phyloP scores from a whole-genome alignment of 2,797 vertebrate species.

The Tenualosa thibaudeaui region DNA sequence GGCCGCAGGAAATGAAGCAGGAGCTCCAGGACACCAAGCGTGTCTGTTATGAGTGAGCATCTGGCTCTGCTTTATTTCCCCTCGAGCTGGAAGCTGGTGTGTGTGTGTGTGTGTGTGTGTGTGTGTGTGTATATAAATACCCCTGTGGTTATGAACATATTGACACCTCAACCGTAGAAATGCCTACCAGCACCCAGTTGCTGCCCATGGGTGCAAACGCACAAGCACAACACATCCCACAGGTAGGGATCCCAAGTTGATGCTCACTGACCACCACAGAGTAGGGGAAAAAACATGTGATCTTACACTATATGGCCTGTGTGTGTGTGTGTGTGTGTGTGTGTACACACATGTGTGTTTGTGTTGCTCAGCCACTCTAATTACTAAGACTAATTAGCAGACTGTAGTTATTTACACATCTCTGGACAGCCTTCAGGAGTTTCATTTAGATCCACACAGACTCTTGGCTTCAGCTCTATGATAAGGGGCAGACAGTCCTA shows the following conservation, averaged over 20 bases:
- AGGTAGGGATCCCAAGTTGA: neutral
- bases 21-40: no score
- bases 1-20: no score
- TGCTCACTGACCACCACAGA: neutral
- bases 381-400: neutral
- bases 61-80: no score
- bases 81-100: no score
- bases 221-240: neutral
- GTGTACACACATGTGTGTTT: neutral
- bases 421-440: neutral
- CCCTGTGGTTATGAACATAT: neutral
- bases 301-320: neutral
- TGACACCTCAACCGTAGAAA: neutral
- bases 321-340: neutral
- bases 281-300: neutral
- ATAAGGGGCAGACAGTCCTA: no score
- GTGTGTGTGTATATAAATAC: no score
- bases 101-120: no score
- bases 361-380: neutral
- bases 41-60: no score
- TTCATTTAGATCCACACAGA: neutral
- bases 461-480: no score
- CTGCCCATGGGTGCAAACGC: no score
- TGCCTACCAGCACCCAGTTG: neutral
- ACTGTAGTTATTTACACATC: neutral